Conservation (phyloP, 2,113 vertebrate genomes). For the Melanotaenia duboulayi region DNA sequence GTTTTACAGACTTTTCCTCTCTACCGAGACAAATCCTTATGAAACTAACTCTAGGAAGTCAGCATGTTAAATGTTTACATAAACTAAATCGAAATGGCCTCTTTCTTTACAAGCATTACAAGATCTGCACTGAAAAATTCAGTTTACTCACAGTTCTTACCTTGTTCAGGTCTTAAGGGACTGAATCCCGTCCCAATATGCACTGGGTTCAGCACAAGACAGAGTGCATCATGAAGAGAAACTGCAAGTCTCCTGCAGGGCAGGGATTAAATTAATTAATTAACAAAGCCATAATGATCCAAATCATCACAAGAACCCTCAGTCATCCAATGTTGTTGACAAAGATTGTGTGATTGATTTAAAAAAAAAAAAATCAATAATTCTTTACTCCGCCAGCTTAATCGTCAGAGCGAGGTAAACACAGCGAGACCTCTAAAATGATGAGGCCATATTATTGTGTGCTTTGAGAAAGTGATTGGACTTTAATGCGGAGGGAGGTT, state of each 20-base stretch:
- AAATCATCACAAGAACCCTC: constrained; percentile 6
- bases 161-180: not conserved
- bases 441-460: constrained; percentile 50
- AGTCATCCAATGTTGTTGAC: not conserved
- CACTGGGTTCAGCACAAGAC: not conserved
- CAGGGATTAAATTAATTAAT: not conserved
- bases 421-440: constrained; percentile 31
- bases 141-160: not conserved
- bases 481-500: constrained; percentile 52
- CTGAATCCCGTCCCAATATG: not conserved
- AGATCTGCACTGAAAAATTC: not conserved
- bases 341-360: constrained; percentile 26
- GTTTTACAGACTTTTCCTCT: constrained; percentile 7
- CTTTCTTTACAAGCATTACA: constrained; percentile 3
- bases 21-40: constrained; percentile 5
- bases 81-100: not conserved
- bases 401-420: constrained; percentile 43
- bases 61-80: constrained; percentile 3
- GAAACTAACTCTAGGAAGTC: not conserved
- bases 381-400: not conserved
- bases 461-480: constrained; percentile 57
- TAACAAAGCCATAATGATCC: constrained; percentile 11
- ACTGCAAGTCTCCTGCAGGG: not conserved
- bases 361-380: constrained; percentile 5
- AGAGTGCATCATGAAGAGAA: not conserved